Percentiles rank a stretch among this genome's conserved stretches.
These are phyloP conservation scores for Tetramorium parvispinum DNA, from an alignment of 1,140 invertebrate genomes.

Conservation along the genomic window DNA sequence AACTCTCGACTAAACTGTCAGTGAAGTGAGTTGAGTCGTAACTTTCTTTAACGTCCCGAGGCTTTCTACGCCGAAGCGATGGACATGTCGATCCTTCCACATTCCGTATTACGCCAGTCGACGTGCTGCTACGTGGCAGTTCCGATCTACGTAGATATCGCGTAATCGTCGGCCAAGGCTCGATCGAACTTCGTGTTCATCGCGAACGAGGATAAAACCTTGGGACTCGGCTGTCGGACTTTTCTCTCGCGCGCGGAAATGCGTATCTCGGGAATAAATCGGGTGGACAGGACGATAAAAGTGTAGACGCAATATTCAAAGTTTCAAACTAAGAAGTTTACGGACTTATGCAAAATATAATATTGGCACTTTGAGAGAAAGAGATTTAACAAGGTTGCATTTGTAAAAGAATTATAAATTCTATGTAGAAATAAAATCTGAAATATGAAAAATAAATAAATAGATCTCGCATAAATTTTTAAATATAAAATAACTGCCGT, in stretches of 20 bases:
- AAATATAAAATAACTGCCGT: not conserved
- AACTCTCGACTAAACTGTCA: constrained; percentile 33
- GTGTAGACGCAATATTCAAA: constrained; percentile 28
- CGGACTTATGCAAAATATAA: not conserved
- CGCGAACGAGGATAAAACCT: constrained; percentile 5
- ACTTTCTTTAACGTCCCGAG: constrained; percentile 50
- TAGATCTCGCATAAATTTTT: not conserved
- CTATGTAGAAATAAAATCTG: not conserved
- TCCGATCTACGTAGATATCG: constrained; percentile 52
- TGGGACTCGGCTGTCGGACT: constrained; percentile 24
- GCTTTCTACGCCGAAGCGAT: constrained; percentile 9
- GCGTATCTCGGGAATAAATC: constrained; percentile 39
- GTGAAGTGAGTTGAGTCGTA: constrained; percentile 38
- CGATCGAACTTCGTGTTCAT: constrained; percentile 39
- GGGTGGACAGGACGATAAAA: constrained; percentile 30
- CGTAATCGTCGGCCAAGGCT: constrained; percentile 44
- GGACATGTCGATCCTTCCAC: constrained; percentile 58
- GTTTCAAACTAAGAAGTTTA: constrained; percentile 24
- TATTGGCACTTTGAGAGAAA: not conserved
- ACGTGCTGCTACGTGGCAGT: constrained; percentile 45
- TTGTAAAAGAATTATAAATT: not conserved
- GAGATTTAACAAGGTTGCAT: not conserved
- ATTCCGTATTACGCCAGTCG: constrained; percentile 50
- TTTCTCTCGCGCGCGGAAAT: constrained; percentile 29
- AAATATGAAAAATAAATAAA: not conserved